phyloP scores from a whole-genome alignment of 2,888 invertebrate species.

The Thymelicus lineola region DNA sequence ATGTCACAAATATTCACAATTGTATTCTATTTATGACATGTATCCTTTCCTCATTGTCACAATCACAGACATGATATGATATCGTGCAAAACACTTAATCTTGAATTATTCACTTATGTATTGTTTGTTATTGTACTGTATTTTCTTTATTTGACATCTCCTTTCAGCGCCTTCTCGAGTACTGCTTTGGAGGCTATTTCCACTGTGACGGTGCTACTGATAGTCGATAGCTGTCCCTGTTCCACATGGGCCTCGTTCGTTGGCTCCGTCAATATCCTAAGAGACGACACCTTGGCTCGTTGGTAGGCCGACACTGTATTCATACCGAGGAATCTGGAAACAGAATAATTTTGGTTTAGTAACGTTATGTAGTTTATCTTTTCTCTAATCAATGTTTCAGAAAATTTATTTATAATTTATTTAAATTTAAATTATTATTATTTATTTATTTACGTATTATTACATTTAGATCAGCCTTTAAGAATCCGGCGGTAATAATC shows the following conservation, averaged over 20 bases:
- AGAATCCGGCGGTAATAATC: too few species aligned
- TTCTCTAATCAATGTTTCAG: too few species aligned
- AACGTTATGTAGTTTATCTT: not conserved
- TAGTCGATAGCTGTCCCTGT: conserved; percentile 69
- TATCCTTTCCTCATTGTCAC: too few species aligned
- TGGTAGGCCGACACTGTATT: conserved; percentile 96
- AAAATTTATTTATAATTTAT: too few species aligned
- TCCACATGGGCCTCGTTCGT: conserved; percentile 47
- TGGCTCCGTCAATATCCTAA: conserved; percentile 87
- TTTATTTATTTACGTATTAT: too few species aligned
- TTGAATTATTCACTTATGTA: not conserved
- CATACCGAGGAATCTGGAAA: conserved; percentile 91
- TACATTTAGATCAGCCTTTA: too few species aligned
- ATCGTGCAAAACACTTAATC: too few species aligned
- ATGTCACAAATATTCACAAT: too few species aligned
- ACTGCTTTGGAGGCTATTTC: conserved; percentile 76
- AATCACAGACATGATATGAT: too few species aligned
- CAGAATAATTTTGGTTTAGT: conserved; percentile 32
- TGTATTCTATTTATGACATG: too few species aligned
- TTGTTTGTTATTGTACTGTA: conserved; percentile 22
- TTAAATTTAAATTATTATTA: too few species aligned
- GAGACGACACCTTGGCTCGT: conserved; percentile 94
- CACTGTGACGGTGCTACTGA: conserved; percentile 80
- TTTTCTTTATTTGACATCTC: conserved; percentile 56
- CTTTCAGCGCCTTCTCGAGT: conserved; percentile 72